These are phyloP conservation scores for Heliconius nattereri DNA, from an alignment of 1,140 invertebrate species.

Conservation along the genomic window DNA sequence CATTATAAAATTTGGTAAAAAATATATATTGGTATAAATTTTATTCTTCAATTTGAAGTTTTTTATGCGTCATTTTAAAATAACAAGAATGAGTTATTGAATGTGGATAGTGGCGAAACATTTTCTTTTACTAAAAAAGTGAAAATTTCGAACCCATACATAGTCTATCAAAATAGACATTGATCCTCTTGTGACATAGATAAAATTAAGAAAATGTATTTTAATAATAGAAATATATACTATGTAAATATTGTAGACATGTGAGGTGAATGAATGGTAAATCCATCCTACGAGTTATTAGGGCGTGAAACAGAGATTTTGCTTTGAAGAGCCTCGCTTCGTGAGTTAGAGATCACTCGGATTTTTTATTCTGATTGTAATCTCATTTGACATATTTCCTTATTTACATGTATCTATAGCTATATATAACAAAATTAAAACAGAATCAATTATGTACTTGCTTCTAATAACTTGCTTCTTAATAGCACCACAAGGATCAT, in stretches of 20 bases:
- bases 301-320: slow-evolving; percentile 5
- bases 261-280: background rate
- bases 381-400: background rate
- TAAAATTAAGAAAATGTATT: background rate
- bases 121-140: too few relatives aligned
- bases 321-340: slow-evolving; percentile 2
- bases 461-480: background rate
- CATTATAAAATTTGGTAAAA: too few relatives aligned
- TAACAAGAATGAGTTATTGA: too few relatives aligned
- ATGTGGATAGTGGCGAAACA: too few relatives aligned
- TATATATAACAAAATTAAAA: background rate
- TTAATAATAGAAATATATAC: background rate
- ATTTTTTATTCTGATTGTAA: slow-evolving; percentile 1
- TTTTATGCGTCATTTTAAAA: too few relatives aligned
- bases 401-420: background rate
- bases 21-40: too few relatives aligned
- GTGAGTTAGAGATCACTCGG: slow-evolving; percentile 5
- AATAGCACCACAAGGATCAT: background rate
- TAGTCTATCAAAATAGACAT: too few relatives aligned
- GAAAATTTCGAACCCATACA: too few relatives aligned
- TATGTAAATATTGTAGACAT: background rate
- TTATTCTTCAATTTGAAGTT: too few relatives aligned
- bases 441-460: background rate
- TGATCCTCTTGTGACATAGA: too few relatives aligned
- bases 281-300: background rate